Evolutionary conservation across 1,140 invertebrate genomes (phyloP), one percentile per base, ranked within the genome.

Genomic region (Macrostomum lignano): DNA sequence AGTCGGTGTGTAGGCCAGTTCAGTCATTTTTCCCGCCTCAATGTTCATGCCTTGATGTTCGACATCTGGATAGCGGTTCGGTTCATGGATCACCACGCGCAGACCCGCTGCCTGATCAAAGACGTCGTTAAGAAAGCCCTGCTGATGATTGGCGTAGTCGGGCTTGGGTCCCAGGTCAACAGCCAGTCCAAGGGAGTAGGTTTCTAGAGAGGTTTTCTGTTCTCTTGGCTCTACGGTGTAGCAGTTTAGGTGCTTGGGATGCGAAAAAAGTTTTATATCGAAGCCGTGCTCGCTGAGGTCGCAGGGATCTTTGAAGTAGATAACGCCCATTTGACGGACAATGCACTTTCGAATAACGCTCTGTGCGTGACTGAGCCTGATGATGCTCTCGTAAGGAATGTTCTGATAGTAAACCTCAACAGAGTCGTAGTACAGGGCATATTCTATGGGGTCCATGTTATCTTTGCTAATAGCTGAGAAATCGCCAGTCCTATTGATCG

Each of bases 21-120:
- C 32, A 21, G 24, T 33, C 20, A 33, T 3, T 33, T 33, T 33
- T 30, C 32, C 32, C 19, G 32, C 22, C 26, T 33, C 32, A 33
- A 33, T 25, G 26, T 33, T 13, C 2, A 33, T 6, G 14, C 32
- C 19, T 11, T 19, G 22, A 14, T 33, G 14, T 6, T 33, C 32
- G 15, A 33, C 26, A 21, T 33, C 19, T 4, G 32, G 32, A 6
- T 14, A 19, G 14, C 14, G 14, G 6, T 25, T 25, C 14, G 32
- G 9, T n/a, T 14, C 10, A 14, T 33, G 32, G 17, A 33, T 25
- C 3, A 33, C 26, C 5, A 33, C 32, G 24, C 19, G 24, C 14
- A 33, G 20, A 5, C 26, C 26, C 19, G 15, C 14, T 15, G 26
- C 26, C 9, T 28, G 26, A 28, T 17, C 14, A 28, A 28, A 28